Evolutionary conservation across 2,888 invertebrate genomes (phyloP).

Genomic region (Orthonychiurus folsomi): DNA sequence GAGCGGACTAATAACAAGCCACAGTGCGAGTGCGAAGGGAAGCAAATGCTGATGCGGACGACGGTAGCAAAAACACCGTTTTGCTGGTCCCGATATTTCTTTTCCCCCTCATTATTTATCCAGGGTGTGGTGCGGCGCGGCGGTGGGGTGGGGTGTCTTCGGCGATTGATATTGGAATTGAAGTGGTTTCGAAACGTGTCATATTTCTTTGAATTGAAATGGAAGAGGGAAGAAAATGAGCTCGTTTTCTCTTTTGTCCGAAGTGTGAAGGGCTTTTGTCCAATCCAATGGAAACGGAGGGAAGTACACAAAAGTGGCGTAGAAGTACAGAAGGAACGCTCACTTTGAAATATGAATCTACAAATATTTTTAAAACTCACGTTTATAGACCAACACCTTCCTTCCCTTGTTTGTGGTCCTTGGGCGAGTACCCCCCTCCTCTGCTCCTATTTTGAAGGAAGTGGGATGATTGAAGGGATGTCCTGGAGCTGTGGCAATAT

Average conservation of each 20-base stretch:
- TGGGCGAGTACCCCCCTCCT: too few species aligned
- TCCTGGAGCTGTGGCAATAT: too few species aligned
- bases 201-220: neutral
- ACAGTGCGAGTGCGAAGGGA: too few species aligned
- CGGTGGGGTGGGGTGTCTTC: too few species aligned
- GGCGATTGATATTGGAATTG: neutral
- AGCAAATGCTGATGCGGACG: too few species aligned
- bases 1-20: neutral
- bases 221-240: neutral
- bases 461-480: too few species aligned
- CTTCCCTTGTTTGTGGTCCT: too few species aligned
- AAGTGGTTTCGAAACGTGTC: neutral
- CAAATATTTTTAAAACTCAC: conserved; percentile 35
- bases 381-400: neutral
- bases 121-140: too few species aligned
- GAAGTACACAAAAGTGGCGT: neutral
- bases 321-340: conserved; percentile 15
- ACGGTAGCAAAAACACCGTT: neutral
- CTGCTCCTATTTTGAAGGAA: too few species aligned
- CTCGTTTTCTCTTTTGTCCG: neutral
- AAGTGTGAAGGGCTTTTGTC: neutral
- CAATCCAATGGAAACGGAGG: neutral
- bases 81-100: too few species aligned
- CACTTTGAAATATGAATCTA: conserved; percentile 39
- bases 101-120: too few species aligned